phyloP scores from a whole-genome alignment of 2,113 vertebrate genomes.

The Gila orcuttii region DNA sequence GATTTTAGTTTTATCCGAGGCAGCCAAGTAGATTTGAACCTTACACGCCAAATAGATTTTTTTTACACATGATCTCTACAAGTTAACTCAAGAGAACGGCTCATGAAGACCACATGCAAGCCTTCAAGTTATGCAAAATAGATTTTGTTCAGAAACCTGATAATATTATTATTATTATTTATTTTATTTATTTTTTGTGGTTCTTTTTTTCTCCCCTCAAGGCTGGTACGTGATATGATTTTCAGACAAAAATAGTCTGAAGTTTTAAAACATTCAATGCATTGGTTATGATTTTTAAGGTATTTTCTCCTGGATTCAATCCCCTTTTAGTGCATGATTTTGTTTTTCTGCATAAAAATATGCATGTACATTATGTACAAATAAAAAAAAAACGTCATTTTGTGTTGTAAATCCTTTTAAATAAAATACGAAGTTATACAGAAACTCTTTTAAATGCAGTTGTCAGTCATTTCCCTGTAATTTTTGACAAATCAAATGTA shows the following conservation, averaged over 20 bases:
- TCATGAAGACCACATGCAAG: not conserved
- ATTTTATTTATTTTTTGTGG: not conserved
- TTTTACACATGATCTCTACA: not conserved
- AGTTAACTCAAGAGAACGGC: not conserved
- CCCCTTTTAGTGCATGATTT: conserved; percentile 3
- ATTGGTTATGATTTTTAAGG: not conserved
- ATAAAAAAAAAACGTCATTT: conserved; percentile 39
- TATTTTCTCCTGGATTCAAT: not conserved
- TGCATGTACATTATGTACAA: conserved; percentile 55
- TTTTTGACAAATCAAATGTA: not conserved
- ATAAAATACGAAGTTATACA: conserved; percentile 59
- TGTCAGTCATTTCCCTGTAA: not conserved
- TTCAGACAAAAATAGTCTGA: not conserved
- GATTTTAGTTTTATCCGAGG: conserved; percentile 15
- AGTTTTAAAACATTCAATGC: not conserved
- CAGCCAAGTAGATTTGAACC: not conserved
- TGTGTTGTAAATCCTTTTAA: conserved; percentile 71
- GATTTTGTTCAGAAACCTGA: not conserved
- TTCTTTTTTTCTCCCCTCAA: not conserved
- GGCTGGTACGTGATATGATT: not conserved
- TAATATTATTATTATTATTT: not conserved
- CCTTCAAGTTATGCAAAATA: not conserved
- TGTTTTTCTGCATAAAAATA: conserved; percentile 46
- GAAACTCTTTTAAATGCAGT: not conserved
- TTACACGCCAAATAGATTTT: not conserved